These are phyloP conservation scores for Cydia strobilella DNA, from an alignment of 1,140 invertebrate species.

Conservation along the genomic window DNA sequence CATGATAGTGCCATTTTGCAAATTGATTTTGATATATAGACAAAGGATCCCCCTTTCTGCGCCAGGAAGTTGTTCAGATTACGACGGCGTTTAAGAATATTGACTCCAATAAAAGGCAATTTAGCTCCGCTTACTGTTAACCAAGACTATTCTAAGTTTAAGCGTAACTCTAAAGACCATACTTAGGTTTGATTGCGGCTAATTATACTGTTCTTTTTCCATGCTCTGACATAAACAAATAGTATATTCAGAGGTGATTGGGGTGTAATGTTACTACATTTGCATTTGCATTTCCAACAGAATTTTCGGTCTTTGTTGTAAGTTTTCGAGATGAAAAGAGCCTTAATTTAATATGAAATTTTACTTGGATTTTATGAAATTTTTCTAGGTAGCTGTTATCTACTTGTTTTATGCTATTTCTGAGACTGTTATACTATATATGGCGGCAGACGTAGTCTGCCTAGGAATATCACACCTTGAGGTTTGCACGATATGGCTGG, in stretches of 20 bases:
- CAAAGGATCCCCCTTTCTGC: conserved; percentile 55
- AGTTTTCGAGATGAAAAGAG: background rate
- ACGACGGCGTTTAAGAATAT: conserved; percentile 39
- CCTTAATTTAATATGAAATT: background rate
- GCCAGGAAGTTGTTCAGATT: conserved; percentile 57
- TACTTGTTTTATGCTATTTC: too few relatives aligned
- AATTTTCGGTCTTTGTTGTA: background rate
- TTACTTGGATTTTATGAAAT: too few relatives aligned
- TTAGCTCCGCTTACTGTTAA: background rate
- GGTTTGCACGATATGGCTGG: too few relatives aligned
- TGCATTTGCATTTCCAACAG: background rate
- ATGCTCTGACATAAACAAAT: conserved; percentile 17
- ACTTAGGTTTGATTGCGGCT: background rate
- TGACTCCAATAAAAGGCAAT: conserved; percentile 37
- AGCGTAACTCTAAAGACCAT: conserved; percentile 1
- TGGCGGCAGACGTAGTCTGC: too few relatives aligned
- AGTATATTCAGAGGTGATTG: background rate
- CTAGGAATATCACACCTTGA: too few relatives aligned
- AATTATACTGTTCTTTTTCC: conserved; percentile 14
- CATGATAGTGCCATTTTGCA: conserved; percentile 59
- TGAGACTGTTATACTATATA: too few relatives aligned
- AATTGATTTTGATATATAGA: conserved; percentile 52
- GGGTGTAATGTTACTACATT: background rate
- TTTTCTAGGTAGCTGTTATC: too few relatives aligned
- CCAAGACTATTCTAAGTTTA: background rate